A percentile compares a stretch with the other conserved stretches of the same genome.
These are phyloP conservation scores for Periplaneta americana DNA, from an alignment of 1,140 invertebrate genomes.

Conservation along the genomic window DNA sequence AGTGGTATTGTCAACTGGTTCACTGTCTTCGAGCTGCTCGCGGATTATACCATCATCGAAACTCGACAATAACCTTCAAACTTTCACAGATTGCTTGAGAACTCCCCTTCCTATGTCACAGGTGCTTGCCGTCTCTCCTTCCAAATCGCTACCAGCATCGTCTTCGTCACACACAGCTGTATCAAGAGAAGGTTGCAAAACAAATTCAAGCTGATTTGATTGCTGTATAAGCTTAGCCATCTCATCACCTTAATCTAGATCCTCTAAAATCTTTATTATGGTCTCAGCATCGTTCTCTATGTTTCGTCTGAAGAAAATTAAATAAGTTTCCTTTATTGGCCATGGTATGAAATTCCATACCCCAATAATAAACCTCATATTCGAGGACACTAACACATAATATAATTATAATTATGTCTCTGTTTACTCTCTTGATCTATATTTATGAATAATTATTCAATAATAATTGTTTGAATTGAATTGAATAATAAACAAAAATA, in stretches of 20 bases:
- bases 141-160: not conserved
- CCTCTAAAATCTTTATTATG: not conserved
- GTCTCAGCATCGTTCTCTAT: not conserved
- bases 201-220: not conserved
- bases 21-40: not conserved
- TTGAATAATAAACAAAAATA: not conserved
- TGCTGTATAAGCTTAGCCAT: not conserved
- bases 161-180: not conserved
- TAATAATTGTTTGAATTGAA: not conserved
- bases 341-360: not conserved
- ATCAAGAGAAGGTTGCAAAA: not conserved
- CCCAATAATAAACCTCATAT: not conserved
- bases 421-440: not conserved
- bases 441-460: not conserved
- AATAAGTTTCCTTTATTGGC: not conserved
- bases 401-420: not conserved
- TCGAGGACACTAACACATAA: not conserved
- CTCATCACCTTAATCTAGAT: not conserved
- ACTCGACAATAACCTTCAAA: not conserved
- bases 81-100: not conserved
- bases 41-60: not conserved
- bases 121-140: not conserved
- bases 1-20: not conserved
- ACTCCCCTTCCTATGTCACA: not conserved
- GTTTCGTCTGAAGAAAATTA: not conserved